These are phyloP conservation scores for Scomber colias DNA, from an alignment of 2,113 vertebrate species.

Conservation along the genomic window DNA sequence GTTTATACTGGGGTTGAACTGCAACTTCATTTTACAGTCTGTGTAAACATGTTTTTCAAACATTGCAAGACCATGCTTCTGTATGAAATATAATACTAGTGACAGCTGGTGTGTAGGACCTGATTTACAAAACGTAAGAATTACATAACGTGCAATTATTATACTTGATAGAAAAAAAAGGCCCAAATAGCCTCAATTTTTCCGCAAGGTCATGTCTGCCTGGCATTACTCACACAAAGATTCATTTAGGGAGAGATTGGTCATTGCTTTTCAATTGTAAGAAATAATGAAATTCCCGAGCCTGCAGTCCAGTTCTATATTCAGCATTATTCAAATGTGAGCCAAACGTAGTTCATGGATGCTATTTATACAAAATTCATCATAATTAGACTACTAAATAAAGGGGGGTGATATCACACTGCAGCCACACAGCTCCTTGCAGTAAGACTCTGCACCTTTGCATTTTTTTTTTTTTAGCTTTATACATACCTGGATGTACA, in stretches of 20 bases:
- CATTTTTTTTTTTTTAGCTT: neutral
- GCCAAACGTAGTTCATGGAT: neutral
- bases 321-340: conserved; percentile 29
- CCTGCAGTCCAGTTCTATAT: neutral
- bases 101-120: neutral
- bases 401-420: neutral
- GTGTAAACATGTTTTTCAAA: neutral
- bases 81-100: neutral
- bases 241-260: neutral
- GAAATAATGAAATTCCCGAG: conserved; percentile 6
- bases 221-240: neutral
- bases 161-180: neutral
- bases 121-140: neutral
- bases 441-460: neutral
- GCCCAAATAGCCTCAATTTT: neutral
- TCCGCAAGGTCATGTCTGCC: neutral
- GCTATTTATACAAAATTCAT: conserved; percentile 5
- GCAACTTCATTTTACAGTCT: neutral
- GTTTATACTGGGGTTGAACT: neutral
- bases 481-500: neutral
- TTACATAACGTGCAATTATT: conserved; percentile 12
- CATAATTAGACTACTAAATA: conserved; percentile 24
- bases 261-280: neutral
- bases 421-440: neutral
- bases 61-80: no score